Percentiles rank a stretch among this genome's conserved stretches.
Evolutionary conservation across 2,797 vertebrate species (phyloP).

Genomic region (Semaprochilodus insignis): DNA sequence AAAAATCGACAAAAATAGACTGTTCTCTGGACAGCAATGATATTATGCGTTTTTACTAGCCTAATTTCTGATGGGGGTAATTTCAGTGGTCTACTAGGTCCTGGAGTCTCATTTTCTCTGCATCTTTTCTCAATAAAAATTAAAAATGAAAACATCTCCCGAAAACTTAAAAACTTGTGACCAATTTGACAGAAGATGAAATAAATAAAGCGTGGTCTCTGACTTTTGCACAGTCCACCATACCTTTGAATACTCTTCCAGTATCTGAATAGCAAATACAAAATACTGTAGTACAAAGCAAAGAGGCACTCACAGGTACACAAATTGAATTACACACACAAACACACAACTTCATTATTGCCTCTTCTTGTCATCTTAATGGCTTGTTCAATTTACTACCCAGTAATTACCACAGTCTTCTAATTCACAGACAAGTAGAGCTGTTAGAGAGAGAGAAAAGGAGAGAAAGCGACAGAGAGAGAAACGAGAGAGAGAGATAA

Average conservation of each 20-base stretch:
- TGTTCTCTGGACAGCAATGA: too few species aligned
- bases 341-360: constrained; percentile 56
- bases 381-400: constrained; percentile 60
- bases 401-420: constrained; percentile 60
- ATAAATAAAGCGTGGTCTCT: too few species aligned
- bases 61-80: too few species aligned
- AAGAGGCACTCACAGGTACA: constrained; percentile 43
- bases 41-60: too few species aligned
- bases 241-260: not conserved
- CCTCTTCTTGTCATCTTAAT: constrained; percentile 56
- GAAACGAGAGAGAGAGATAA: constrained; percentile 14
- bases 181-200: too few species aligned
- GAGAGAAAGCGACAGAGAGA: constrained; percentile 32
- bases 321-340: constrained; percentile 55
- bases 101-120: too few species aligned
- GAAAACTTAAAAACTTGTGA: too few species aligned
- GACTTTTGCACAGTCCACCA: not conserved
- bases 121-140: not conserved
- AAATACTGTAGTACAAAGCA: constrained; percentile 14
- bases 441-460: constrained; percentile 41
- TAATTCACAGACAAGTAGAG: constrained; percentile 59
- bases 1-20: too few species aligned
- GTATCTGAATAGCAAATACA: constrained; percentile 14
- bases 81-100: too few species aligned
- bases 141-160: too few species aligned